Percentiles rank a stretch among this genome's conserved stretches.
phyloP scores from a whole-genome alignment of 2,797 vertebrate species.

The Pseudochromis fuscus region DNA sequence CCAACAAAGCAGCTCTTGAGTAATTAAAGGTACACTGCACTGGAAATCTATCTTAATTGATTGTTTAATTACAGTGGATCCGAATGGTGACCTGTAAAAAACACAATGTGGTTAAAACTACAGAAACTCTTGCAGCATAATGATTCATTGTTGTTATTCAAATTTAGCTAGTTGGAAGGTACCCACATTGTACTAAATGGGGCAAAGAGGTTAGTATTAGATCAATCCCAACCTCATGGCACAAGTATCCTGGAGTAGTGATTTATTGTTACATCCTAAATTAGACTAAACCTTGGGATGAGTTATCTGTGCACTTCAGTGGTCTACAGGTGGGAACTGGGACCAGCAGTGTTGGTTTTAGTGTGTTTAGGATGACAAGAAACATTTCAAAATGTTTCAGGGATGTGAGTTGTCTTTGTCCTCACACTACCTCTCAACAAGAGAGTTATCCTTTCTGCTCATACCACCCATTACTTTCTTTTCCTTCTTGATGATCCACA shows the following conservation, averaged over 20 bases:
- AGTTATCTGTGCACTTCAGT: background rate
- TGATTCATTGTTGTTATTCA: background rate
- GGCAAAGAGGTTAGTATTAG: background rate
- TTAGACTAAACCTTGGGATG: background rate
- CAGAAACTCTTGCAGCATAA: background rate
- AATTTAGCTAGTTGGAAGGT: background rate
- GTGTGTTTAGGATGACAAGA: background rate
- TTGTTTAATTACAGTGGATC: constrained; percentile 18
- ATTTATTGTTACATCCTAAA: background rate
- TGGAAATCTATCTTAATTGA: background rate
- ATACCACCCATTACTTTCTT: background rate
- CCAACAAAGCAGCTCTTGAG: background rate
- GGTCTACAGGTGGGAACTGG: background rate
- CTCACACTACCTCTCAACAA: constrained; percentile 1
- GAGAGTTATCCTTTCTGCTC: background rate
- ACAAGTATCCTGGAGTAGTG: background rate
- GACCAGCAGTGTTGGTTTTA: constrained; percentile 1
- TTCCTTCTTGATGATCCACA: constrained; percentile 9
- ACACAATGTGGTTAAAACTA: constrained; percentile 7
- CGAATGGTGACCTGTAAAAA: constrained; percentile 5
- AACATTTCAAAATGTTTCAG: constrained; percentile 13
- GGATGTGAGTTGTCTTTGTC: constrained; percentile 8
- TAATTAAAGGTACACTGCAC: constrained; percentile 12
- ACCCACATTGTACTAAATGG: background rate
- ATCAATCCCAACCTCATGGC: background rate